phyloP scores from a whole-genome alignment of 2,797 vertebrate species.

The Crypturellus tataupa region DNA sequence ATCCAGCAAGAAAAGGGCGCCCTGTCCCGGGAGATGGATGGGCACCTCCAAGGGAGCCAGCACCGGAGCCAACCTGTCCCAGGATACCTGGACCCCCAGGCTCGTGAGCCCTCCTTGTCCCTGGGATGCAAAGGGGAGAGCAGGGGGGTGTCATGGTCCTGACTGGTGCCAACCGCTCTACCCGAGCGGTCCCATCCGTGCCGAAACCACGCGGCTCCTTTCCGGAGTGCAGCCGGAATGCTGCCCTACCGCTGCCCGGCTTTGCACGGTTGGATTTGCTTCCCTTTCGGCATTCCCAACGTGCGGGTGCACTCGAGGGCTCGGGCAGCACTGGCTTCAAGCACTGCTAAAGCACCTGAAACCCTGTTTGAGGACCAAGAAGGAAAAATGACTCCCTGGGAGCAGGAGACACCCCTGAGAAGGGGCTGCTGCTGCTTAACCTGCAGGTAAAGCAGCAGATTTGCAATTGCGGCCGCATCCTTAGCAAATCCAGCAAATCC shows the following conservation, averaged over 20 bases:
- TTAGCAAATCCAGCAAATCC: neutral
- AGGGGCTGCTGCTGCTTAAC: fast-evolving
- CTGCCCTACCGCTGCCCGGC: fast-evolving
- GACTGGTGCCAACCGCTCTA: fast-evolving
- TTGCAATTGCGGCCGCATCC: neutral
- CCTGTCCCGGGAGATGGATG: fast-evolving
- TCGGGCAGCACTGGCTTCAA: neutral
- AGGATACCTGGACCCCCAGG: fast-evolving
- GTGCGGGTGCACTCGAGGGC: neutral
- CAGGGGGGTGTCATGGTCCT: fast-evolving
- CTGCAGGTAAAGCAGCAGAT: fast-evolving
- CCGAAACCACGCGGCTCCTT: fast-evolving
- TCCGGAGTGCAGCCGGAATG: fast-evolving
- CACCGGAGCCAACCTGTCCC: neutral
- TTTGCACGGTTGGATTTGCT: fast-evolving
- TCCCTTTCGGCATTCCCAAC: fast-evolving
- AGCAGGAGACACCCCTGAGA: neutral
- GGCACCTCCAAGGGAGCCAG: too few relatives aligned
- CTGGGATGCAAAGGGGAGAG: neutral
- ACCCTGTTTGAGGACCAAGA: too few relatives aligned
- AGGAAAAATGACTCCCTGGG: fast-evolving
- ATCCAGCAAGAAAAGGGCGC: neutral
- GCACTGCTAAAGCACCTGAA: fast-evolving
- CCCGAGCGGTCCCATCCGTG: too few relatives aligned
- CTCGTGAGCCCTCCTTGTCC: neutral